These are phyloP conservation scores for Zaprionus camerounensis DNA, from an alignment of 1,140 invertebrate species.

Conservation along the genomic window DNA sequence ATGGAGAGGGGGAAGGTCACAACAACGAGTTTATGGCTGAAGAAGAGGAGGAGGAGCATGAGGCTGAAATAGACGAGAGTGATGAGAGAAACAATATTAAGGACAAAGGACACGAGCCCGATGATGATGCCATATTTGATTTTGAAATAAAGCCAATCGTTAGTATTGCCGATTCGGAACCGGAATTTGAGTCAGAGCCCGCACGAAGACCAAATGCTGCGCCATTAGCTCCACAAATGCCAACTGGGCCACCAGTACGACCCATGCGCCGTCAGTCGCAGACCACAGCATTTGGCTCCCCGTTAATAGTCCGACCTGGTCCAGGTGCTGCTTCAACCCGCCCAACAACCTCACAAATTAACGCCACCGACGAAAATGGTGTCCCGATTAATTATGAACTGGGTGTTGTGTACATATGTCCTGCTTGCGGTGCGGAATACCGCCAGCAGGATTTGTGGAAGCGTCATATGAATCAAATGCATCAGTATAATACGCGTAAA, in stretches of 20 bases:
- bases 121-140: slow-evolving; percentile 79
- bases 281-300: slow-evolving; percentile 19
- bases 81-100: slow-evolving; percentile 2
- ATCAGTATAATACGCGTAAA: slow-evolving; percentile 69
- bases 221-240: slow-evolving; percentile 19
- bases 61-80: slow-evolving; percentile 13
- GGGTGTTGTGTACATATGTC: slow-evolving; percentile 78
- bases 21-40: slow-evolving; percentile 54
- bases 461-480: slow-evolving; percentile 73
- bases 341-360: slow-evolving; percentile 71
- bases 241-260: slow-evolving; percentile 34
- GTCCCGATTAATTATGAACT: slow-evolving; percentile 74
- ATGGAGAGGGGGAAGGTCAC: slow-evolving; percentile 24
- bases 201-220: slow-evolving; percentile 3
- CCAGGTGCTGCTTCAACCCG: slow-evolving; percentile 24
- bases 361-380: slow-evolving; percentile 68
- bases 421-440: slow-evolving; percentile 68
- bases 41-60: slow-evolving; percentile 39
- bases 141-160: slow-evolving; percentile 70
- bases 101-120: slow-evolving; percentile 51
- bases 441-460: slow-evolving; percentile 76
- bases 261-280: slow-evolving; percentile 46
- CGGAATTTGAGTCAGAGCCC: slow-evolving; percentile 21
- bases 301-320: background rate
- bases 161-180: slow-evolving; percentile 42